Base-by-base conservation (phyloP, 2,797 vertebrate species). In the Dipus sagitta region DNA sequence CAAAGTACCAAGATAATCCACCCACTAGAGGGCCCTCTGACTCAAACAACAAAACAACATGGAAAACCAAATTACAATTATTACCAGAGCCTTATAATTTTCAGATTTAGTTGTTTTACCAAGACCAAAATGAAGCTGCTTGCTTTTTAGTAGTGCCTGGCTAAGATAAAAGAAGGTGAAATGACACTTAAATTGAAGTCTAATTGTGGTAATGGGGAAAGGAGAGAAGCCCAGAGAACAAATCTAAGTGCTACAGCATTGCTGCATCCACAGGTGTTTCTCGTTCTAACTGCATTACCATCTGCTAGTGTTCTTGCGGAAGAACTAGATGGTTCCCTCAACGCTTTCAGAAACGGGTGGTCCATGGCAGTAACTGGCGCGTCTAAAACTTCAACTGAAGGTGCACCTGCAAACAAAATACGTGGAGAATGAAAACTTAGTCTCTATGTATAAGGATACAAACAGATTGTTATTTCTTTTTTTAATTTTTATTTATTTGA, bases 301-400 rank as follows among this genome's bases (percentile, higher is more conserved):
- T 94, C 97, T 96, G 96, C 93, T 94, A 87, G 82, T 26, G 52
- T 60, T 70, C 88, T 71, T 96, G 97, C 96, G 91, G 78, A 1
- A 1, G 97, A 97, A 96, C 81, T 86, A 9, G 96, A 96, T 72
- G 97, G 95, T 17, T 75, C 93, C 71, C 97, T 96, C 74, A 97
- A 97, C 65, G 97, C 96, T 97, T 94, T 98, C 68, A 98, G 88
- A 96, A 98, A 98, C 47, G 98, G 97, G 86, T 98, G 98, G 75
- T 98, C 98, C 87, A 30, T 82, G 76, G 90, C 94, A 11, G 82
- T 97, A 92, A 96, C 79, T 34, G 98, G 83, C 62, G 97, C 94
- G 65, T 98, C 97, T 90, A 98, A 95, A 96, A 98, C 77, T 38
- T 97, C 96, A 96, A 62, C 58, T 34, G 97, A 95, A 89, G 98